These are phyloP conservation scores for Spongia lamella DNA, from an alignment of 37 sponge, comb jelly and placozoan genomes.

Conservation along the genomic window DNA sequence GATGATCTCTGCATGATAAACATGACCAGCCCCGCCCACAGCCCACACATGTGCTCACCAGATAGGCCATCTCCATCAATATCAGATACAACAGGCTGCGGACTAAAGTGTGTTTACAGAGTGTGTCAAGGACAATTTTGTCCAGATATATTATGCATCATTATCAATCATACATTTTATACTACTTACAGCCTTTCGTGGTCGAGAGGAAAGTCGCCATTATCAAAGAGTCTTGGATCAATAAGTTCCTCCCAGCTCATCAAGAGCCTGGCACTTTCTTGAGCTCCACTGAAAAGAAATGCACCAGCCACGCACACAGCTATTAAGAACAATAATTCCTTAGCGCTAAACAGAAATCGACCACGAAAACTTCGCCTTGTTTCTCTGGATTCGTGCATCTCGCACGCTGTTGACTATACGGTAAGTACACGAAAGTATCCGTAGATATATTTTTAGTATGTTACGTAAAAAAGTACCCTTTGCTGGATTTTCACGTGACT, in stretches of 20 bases:
- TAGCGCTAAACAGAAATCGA: background rate
- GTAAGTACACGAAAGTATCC: too few relatives aligned
- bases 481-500: too few relatives aligned
- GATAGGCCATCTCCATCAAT: slow-evolving; percentile 63
- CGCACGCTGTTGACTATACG: too few relatives aligned
- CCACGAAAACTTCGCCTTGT: too few relatives aligned
- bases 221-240: slow-evolving; percentile 38
- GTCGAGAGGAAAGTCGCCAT: slow-evolving; percentile 52
- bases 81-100: slow-evolving; percentile 65
- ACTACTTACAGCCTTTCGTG: slow-evolving; percentile 65
- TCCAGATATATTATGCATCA: background rate
- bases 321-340: slow-evolving; percentile 56
- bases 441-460: too few relatives aligned
- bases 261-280: slow-evolving; percentile 6
- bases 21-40: too few relatives aligned
- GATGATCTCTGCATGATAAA: too few relatives aligned
- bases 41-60: slow-evolving; percentile 42
- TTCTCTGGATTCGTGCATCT: too few relatives aligned
- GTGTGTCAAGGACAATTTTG: background rate
- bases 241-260: slow-evolving; percentile 41
- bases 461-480: too few relatives aligned
- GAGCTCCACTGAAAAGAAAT: slow-evolving; percentile 31
- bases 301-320: slow-evolving; percentile 57
- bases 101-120: slow-evolving; percentile 27
- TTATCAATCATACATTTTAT: background rate